These are phyloP conservation scores for Sphyrna mokarran DNA, from an alignment of 2,113 vertebrate species.

Conservation along the genomic window DNA sequence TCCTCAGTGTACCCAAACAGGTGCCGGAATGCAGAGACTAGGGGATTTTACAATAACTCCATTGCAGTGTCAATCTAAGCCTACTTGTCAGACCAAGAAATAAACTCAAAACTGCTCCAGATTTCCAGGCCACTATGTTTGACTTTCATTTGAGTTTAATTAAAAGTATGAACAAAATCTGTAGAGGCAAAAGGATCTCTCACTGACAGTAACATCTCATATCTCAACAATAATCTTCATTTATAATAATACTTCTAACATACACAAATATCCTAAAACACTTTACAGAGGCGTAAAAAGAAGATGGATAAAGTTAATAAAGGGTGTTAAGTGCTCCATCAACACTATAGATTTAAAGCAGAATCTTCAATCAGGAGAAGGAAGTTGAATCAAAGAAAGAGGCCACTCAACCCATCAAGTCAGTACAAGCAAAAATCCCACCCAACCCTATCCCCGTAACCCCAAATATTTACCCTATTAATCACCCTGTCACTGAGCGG, in stretches of 20 bases:
- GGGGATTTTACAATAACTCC: too few relatives aligned
- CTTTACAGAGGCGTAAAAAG: neutral
- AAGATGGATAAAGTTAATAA: neutral
- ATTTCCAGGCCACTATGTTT: too few relatives aligned
- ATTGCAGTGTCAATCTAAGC: too few relatives aligned
- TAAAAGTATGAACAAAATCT: neutral
- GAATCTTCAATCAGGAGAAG: neutral
- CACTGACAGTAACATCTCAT: neutral
- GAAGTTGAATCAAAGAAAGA: neutral
- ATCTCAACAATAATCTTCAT: neutral
- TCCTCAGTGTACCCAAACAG: too few relatives aligned
- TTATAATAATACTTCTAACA: neutral
- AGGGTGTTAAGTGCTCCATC: neutral
- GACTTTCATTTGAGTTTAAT: neutral
- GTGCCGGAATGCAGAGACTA: too few relatives aligned
- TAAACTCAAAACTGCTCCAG: too few relatives aligned
- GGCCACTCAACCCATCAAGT: too few relatives aligned
- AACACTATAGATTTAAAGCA: neutral
- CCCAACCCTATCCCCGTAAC: too few relatives aligned
- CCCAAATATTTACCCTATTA: too few relatives aligned
- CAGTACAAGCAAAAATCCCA: too few relatives aligned
- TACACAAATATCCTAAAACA: neutral
- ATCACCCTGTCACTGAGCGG: too few relatives aligned
- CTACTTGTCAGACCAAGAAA: too few relatives aligned
- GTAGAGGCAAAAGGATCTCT: neutral